Base-by-base conservation (phyloP, 2,888 invertebrate genomes). In the Unio pictorum region DNA sequence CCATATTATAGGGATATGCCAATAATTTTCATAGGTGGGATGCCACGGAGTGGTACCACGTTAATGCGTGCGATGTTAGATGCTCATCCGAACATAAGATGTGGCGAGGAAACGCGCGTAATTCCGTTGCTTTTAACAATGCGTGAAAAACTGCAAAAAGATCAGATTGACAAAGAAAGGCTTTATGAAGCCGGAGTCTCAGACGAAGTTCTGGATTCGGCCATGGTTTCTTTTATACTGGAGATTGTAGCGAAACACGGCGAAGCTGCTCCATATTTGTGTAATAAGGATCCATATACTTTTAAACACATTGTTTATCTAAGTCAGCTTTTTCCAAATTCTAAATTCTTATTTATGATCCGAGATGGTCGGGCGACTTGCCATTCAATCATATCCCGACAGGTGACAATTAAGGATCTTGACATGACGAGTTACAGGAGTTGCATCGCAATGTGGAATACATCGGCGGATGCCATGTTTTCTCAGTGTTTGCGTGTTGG, bases 241-340 rank as follows among this genome's bases (percentile, higher is more conserved):
- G 97, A 98, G 91, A 95, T 98, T 87, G 82, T 86, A 6, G 85
- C 84, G 54, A 84, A 85, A 65, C 87, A 99, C 91, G 99, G 98
- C 61, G 96, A 96, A 86, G 95, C 96, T 55, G 98, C 99, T 68
- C 94, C 95, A 73, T 93, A 98, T 64, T 93, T 99, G 77, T 99
- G 99, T 92, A 99, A 99, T 93, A 99, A 99, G 91, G 99, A 99
- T 91, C 99, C 99, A 63, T 94, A 99, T 81, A 97, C 98, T 68
- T 93, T 99, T 80, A 98, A 98, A 91, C 97, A 97, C 93, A 97
- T 97, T 87, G 94, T 95, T 66, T 99, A 96, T 91, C 94, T 99
- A 84, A 93, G 96, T 77, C 95, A 96, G 89, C 92, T 99, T 74
- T 99, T 99, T 91, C 99, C 99, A 61, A 96, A 97, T 89, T 95